Base-by-base conservation (phyloP, 30 jellyfish, hydroid and myxozoan genomes). In the Chrysaora quinquecirrha region DNA sequence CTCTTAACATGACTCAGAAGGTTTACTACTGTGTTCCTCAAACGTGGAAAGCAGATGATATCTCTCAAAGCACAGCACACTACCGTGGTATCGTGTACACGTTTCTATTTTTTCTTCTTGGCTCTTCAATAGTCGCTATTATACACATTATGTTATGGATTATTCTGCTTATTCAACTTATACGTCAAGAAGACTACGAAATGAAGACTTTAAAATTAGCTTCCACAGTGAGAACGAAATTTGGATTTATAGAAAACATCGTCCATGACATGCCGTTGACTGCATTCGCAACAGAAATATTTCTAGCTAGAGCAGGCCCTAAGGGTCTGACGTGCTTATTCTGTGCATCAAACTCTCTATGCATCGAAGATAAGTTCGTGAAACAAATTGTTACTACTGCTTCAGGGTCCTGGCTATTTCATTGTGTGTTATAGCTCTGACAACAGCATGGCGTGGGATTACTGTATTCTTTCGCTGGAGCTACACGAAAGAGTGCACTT, bases 261-360 rank as follows among this genome's bases (percentile, higher is more conserved):
- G 71, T 71, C 27, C 92, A 82, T 34, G 92, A 82, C 67, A 71
- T 71, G 58, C 92, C 92, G 27, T 47, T 82, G 27, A 33, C 92
- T 21, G 71, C 35, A 25, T 21, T 82, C 3, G 92, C 92, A 49
- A 58, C 58, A 3, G 64, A 48, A 27, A 43, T 82, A 56, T 69
- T 82, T 68, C 50, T 54, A 25, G 43, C 79, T 14, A 81, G 85
- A 9, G 27, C 58, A 30, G 92, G 92, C 28, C 46, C 78, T 9
- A 56, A 58, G 21, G 92, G 92, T 10, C 48, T 82, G 20, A 62
- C 92, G n/a, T 82, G 92, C 31, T 33, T 82, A 23, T 27, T 68
- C 29, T 82, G 92, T 52, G 85, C 92, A 4, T 28, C 47, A 12
- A 28, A 24, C 14, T 9, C 43, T 6, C 46, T 58, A n/a, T 82